Base-by-base conservation (phyloP, 2,797 vertebrate genomes). In the Acanthurus tractus region DNA sequence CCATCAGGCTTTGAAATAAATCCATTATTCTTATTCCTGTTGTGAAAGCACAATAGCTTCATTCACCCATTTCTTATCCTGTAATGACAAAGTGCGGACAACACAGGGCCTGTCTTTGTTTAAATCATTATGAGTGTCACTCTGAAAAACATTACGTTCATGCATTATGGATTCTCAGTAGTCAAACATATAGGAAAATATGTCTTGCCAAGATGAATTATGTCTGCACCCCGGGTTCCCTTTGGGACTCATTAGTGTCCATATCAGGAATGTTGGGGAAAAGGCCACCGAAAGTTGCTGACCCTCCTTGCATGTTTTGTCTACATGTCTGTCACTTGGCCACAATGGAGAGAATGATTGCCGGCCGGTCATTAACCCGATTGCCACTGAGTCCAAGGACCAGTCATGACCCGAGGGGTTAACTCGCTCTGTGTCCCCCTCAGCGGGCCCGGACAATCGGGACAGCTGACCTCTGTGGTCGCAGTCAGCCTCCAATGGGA, bases 241-340 rank as follows among this genome's bases (percentile, higher is more conserved):
- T 73, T 40, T 10, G 91, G 88, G 88, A 81, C 84, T 92, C 89
- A 93, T 93, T 93, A 93, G 91, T 86, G 82, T 93, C 87, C 78
- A 45, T 93, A 88, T 87, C 84, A 79, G 88, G 89, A 91, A 88
- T 87, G 84, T 72, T 86, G 80, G 78, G 76, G 78, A 82, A 82
- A 85, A 83, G 85, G 78, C 74, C 81, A 81, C 52, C 14, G 50
- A 86, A 92, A 91, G 89, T 92, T 89, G 83, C 86, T 88, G 90
- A 91, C 87, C 90, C 81, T 85, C 79, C 78, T 70, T 75, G 42
- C 72, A 76, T 89, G 88, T 90, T 93, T 89, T 90, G 88, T 89
- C 90, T 93, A 76, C 70, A 40, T 85, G 84, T 89, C 89, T 89
- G 84, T 92, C 81, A 88, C 76, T 66, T 69, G 54, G 23, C 65